Conservation (phyloP, 2,888 invertebrate species). For the Zelleria hepariella region DNA sequence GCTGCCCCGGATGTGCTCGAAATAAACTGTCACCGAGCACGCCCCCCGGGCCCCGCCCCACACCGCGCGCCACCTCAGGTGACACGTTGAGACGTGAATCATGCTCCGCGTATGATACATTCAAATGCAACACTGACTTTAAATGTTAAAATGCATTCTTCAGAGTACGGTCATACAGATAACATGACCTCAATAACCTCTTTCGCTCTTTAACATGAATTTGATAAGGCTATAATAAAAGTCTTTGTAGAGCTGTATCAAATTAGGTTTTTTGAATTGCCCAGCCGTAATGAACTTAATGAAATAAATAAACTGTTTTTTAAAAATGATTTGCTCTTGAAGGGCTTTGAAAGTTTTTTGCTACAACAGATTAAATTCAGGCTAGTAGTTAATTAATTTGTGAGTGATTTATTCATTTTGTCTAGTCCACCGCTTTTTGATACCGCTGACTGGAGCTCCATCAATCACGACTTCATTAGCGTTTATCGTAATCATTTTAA, state of each 20-base stretch:
- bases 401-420: neutral
- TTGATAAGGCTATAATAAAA: no score
- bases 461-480: neutral
- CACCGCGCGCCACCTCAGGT: slow-evolving; percentile 28
- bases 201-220: no score
- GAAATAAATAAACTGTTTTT: no score
- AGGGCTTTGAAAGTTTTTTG: no score
- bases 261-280: no score
- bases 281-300: no score
- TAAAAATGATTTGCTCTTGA: no score
- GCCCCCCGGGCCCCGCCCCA: slow-evolving; percentile 13
- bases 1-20: slow-evolving; percentile 56
- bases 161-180: neutral
- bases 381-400: no score
- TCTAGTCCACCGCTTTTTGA: no score
- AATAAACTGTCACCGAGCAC: slow-evolving; percentile 36
- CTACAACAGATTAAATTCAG: no score
- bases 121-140: slow-evolving; percentile 9
- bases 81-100: slow-evolving; percentile 43
- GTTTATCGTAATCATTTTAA: neutral
- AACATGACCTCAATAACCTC: neutral
- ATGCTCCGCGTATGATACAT: slow-evolving; percentile 35
- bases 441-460: neutral
- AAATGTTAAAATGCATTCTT: neutral
- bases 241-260: no score